Base-by-base conservation (phyloP, 2,113 vertebrate species). In the Microcebus lehilahytsara region DNA sequence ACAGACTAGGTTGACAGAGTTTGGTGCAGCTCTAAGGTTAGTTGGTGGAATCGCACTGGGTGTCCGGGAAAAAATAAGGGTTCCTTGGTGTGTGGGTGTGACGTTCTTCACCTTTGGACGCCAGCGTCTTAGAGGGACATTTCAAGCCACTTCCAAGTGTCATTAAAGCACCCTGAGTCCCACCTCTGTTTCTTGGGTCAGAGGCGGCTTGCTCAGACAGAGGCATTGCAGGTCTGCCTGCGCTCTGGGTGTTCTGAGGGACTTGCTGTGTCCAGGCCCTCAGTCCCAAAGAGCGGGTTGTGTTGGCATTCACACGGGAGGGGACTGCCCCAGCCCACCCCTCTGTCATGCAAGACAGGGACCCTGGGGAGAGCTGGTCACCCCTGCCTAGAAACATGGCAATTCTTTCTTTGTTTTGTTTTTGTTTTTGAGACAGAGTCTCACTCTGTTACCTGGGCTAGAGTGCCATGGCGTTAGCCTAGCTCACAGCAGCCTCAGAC, bases 371-470 rank as follows among this genome's bases (percentile, higher is more conserved):
- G 20, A 83, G 25, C 37, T 27, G 32, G 20, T 34, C 80, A 27
- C 27, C 9, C 37, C 22, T 3, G 17, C 13, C 1, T 0, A 7
- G 56, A 72, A 49, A 25, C 56, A 30, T 3, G 78, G 22, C 0
- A 30, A 22, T 77, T 69, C 40, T 56, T 64, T 46, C 74, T 40
- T 49, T 49, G 9, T 49, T 49, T 49, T 0, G 1, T 49, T 49
- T 46, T 46, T 46, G 46, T 49, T 49, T 11, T 49, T 49, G 9
- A 10, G 49, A 49, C 49, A 49, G 10, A 49, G 49, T 10, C 49
- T 49, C 10, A 49, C 49, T 49, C 49, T 11, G 49, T 49, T 49
- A 1, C 49, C 49, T 49, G 49, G 49, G 49, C 49, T 49, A 49
- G 49, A 49, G 49, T 49, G 49, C 49, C 10, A 0, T 49, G 49